A percentile compares a stretch with the other conserved stretches of the same genome.
Evolutionary conservation across 1,140 invertebrate genomes (phyloP).

Genomic region (Phymorhynchus buccinoides): DNA sequence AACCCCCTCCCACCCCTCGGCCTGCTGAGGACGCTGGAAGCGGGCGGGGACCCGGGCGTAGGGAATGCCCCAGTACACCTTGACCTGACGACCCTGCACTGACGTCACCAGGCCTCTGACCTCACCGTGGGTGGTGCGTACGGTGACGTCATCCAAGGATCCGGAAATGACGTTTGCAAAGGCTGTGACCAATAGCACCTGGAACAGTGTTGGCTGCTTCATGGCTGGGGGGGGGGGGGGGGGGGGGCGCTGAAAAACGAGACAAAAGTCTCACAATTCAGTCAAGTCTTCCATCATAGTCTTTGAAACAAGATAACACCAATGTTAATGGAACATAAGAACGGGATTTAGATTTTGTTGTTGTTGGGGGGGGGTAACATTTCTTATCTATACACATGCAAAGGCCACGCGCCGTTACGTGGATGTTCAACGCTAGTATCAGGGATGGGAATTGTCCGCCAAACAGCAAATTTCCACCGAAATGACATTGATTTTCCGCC

Average conservation of each 20-base stretch:
- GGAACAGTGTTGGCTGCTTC: neutral
- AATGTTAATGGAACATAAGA: neutral
- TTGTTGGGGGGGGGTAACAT: too few species aligned
- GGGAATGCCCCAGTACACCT: conserved; percentile 34
- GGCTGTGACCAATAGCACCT: neutral
- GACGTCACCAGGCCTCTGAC: conserved; percentile 20
- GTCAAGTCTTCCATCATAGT: neutral
- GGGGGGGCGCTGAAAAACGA: neutral
- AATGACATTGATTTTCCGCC: too few species aligned
- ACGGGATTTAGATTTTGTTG: too few species aligned
- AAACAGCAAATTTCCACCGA: too few species aligned
- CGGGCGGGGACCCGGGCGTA: conserved; percentile 69
- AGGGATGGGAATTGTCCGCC: too few species aligned
- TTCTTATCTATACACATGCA: too few species aligned
- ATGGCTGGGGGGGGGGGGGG: neutral
- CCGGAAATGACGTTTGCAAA: neutral
- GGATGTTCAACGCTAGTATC: too few species aligned
- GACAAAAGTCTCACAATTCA: neutral
- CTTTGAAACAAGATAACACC: neutral
- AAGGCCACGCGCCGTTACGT: too few species aligned
- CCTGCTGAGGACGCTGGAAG: conserved; percentile 87
- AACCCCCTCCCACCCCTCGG: conserved; percentile 49
- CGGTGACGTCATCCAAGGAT: neutral
- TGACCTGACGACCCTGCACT: conserved; percentile 13
- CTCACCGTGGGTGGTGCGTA: conserved; percentile 15